Conservation (phyloP, 2,888 invertebrate species). For the Drosophila mulleri region DNA sequence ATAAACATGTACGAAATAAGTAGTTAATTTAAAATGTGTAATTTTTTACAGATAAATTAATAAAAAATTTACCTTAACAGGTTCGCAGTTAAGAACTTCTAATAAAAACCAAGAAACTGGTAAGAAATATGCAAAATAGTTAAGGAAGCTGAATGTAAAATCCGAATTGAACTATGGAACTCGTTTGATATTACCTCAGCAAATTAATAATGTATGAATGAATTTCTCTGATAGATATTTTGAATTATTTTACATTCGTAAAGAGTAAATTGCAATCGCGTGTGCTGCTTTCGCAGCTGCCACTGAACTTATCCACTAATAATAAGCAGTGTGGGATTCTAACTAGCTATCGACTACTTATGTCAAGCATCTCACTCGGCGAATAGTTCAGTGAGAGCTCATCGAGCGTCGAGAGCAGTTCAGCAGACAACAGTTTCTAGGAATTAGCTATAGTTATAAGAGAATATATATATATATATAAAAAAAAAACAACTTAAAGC, state of each 20-base stretch:
- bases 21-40: not conserved
- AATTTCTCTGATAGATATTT: conserved; percentile 19
- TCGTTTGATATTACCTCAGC: conserved; percentile 38
- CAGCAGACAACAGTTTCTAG: not conserved
- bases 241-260: conserved; percentile 20
- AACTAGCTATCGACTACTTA: conserved; percentile 37
- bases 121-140: not conserved
- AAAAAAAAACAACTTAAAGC: not conserved
- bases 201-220: conserved; percentile 3
- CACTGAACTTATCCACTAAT: conserved; percentile 44
- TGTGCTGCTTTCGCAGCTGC: conserved; percentile 23
- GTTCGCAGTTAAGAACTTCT: not conserved
- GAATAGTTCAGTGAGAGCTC: conserved; percentile 46
- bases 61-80: not conserved
- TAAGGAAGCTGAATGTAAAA: not conserved
- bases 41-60: not conserved
- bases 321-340: conserved; percentile 84
- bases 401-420: conserved; percentile 41
- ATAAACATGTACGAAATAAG: too few species aligned
- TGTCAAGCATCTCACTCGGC: conserved; percentile 30
- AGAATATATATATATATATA: too few species aligned
- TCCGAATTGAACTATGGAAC: not conserved
- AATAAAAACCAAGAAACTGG: not conserved
- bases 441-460: not conserved
- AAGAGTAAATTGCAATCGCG: conserved; percentile 43